Evolutionary conservation across 2,797 vertebrate species (phyloP), one percentile per base, ranked within the genome.

Genomic region (Petrocephalus sullivani): DNA sequence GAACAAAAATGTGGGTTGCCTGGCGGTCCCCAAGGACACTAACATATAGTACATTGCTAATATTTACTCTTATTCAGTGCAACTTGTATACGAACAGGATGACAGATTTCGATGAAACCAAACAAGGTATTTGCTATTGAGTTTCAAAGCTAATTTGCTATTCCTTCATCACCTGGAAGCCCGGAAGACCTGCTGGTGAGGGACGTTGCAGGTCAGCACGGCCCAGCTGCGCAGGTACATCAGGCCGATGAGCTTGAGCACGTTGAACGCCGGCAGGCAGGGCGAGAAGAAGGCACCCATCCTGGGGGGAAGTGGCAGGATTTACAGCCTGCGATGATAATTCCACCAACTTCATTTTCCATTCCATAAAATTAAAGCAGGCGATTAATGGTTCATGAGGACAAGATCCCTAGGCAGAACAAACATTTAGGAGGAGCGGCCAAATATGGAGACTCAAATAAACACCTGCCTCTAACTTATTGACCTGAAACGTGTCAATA

Each of bases 221-320:
- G 98, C 98, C 98, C 98, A 99, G 93, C 98, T 99, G 90, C 98
- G 94, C 92, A 99, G 95, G 92, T 99, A 99, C 98, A 99, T 99
- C 88, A 99, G 95, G 10, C 98, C 98, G 6, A 98, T 97, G 91
- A 99, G 92, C 92, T 99, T 99, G 90, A 99, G 92, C 51, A 99
- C 97, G 0, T 99, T 99, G 92, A 99, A 97, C 0, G 98, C 98
- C 28, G 98, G 98, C 28, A 99, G 97, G 85, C 98, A 99, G 0
- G 98, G 98, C 0, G 98, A 99, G 95, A 99, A 99, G 93, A 99
- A 99, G 0, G 98, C 97, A 41, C 98, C 98, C 98, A 99, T 99
- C 98, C 98, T 99, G 84, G 33, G 92, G 14, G 14, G 28, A 10
- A 4, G 19, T 8, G 9, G 21, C 16, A 56, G 14, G 85, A 87